Conservation (phyloP, 2,113 vertebrate genomes). For the Bubo blakistoni region DNA sequence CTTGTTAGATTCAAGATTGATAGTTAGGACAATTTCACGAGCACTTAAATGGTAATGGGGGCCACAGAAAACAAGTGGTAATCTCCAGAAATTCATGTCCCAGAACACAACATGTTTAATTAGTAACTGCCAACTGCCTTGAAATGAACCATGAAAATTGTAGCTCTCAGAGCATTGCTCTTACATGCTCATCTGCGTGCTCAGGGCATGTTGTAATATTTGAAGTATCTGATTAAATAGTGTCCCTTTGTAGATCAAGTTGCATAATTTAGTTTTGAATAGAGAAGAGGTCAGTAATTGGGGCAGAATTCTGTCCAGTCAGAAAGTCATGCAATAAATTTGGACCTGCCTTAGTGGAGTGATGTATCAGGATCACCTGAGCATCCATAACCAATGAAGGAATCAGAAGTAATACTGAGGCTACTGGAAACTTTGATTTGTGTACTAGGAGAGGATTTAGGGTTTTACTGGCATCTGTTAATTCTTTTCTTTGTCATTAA, state of each 20-base stretch:
- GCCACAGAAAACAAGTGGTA: background rate
- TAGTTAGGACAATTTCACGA: background rate
- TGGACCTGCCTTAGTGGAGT: background rate
- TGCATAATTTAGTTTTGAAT: background rate
- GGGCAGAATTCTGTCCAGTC: background rate
- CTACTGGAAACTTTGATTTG: background rate
- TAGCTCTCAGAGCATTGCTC: background rate
- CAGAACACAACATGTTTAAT: background rate
- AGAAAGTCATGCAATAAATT: background rate
- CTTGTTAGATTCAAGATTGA: background rate
- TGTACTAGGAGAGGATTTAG: background rate
- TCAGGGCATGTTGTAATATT: background rate
- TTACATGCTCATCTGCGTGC: background rate
- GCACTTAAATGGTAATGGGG: background rate
- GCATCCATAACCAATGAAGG: background rate
- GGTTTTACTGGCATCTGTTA: background rate
- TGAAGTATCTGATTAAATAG: background rate
- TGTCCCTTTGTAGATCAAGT: background rate
- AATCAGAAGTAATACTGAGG: background rate
- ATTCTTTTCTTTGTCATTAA: background rate
- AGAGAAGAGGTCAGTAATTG: background rate
- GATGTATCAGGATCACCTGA: background rate
- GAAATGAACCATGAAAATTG: background rate
- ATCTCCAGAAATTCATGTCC: background rate
- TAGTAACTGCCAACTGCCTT: background rate